Evolutionary conservation across 2,113 vertebrate species (phyloP).

Genomic region (Scortum barcoo): DNA sequence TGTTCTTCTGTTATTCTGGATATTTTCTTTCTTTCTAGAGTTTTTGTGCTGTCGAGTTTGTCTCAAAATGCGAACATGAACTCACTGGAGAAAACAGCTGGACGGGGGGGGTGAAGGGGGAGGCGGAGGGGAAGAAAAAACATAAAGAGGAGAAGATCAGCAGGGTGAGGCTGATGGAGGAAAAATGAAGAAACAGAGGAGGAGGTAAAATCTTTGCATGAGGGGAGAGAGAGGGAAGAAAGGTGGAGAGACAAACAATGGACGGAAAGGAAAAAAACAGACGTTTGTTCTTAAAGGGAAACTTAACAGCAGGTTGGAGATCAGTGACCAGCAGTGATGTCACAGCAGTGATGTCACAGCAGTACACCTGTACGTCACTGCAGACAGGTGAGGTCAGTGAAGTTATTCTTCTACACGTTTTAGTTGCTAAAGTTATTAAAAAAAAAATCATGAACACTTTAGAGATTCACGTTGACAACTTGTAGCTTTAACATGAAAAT

Average conservation of each 20-base stretch:
- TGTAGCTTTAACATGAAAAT: too few species aligned
- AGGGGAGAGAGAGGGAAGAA: background rate
- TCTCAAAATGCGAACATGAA: background rate
- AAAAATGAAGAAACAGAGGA: background rate
- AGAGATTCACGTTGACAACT: too few species aligned
- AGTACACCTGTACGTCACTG: too few species aligned
- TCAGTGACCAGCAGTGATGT: too few species aligned
- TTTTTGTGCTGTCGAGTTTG: background rate
- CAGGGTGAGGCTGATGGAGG: background rate
- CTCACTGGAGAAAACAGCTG: slow-evolving; percentile 41
- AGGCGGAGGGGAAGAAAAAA: background rate
- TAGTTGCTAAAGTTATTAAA: too few species aligned
- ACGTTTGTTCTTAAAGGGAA: background rate
- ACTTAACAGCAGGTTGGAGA: background rate
- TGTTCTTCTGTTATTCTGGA: background rate
- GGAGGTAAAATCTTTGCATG: background rate
- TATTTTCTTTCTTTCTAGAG: background rate
- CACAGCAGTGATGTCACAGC: too few species aligned
- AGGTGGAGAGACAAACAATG: slow-evolving; percentile 45
- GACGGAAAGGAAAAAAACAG: slow-evolving; percentile 14
- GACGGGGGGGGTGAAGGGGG: background rate
- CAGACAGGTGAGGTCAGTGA: too few species aligned
- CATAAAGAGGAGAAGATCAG: slow-evolving; percentile 24
- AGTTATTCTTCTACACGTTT: too few species aligned
- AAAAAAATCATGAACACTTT: too few species aligned